Percentiles rank a stretch among this genome's conserved stretches.
Evolutionary conservation across 2,113 vertebrate genomes (phyloP).

Genomic region (Eublepharis macularius): DNA sequence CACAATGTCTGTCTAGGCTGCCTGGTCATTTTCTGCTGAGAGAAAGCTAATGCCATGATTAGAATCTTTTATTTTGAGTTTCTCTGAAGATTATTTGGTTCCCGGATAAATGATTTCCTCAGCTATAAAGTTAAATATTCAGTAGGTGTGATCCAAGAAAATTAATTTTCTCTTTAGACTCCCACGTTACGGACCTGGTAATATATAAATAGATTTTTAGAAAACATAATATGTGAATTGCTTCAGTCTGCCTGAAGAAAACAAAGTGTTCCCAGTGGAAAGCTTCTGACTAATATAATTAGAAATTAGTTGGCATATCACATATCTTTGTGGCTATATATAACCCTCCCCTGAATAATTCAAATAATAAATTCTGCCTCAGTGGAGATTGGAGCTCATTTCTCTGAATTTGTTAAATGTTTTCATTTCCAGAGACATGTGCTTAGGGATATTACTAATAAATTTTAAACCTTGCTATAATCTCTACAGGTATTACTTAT

Average conservation of each 20-base stretch:
- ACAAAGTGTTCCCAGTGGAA: conserved; percentile 35
- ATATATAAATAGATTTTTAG: conserved; percentile 45
- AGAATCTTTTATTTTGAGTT: background rate
- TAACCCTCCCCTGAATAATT: conserved; percentile 65
- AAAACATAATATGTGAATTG: conserved; percentile 12
- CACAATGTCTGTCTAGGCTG: background rate
- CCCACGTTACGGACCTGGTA: conserved; percentile 22
- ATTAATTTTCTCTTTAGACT: conserved; percentile 54
- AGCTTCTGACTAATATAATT: conserved; percentile 62
- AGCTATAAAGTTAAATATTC: conserved; percentile 44
- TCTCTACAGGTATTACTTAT: conserved; percentile 32
- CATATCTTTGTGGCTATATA: conserved; percentile 44
- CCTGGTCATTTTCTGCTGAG: background rate
- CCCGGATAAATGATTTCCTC: conserved; percentile 26
- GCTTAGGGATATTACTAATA: conserved; percentile 8
- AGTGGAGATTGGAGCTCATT: conserved; percentile 49
- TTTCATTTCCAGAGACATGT: conserved; percentile 55
- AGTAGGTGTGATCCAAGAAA: conserved; percentile 51
- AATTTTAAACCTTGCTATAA: conserved; percentile 18
- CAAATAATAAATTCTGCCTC: conserved; percentile 55
- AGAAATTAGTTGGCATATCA: conserved; percentile 64
- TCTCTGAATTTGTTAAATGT: conserved; percentile 56
- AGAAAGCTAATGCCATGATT: conserved; percentile 1
- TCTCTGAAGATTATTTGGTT: conserved; percentile 11
- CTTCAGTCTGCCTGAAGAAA: conserved; percentile 31